Base-by-base conservation (phyloP, 2,888 invertebrate genomes). In the Iphiclides podalirius region DNA sequence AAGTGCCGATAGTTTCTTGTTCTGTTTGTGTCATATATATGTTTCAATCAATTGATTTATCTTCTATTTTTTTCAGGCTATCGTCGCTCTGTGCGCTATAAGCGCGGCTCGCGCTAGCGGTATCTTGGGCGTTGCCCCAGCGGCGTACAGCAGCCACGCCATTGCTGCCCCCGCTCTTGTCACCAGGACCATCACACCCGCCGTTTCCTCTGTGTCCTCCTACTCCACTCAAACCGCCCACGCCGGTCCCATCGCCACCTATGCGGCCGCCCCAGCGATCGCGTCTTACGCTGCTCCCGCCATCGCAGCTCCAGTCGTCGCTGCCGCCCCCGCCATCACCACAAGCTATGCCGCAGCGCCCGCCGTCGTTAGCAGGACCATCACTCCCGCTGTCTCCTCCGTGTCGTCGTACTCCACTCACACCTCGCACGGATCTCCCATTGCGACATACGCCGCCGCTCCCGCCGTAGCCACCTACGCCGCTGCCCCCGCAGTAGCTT, bases 11-110 rank as follows among this genome's bases (percentile, higher is more conserved):
- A 14, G 1, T 4, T 34, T 12, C 9, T 11, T 9, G 2, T 11
- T 11, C 2, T n/a, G 2, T 11, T 20, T 20, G 6, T 48, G 55
- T 45, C 17, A 43, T 1, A 52, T 6, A 20, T 20, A 20, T 20
- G 9, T 28, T 9, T 28, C 2, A 12, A 31, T n/a, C 4, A 1
- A 31, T 28, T 9, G 31, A 2, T 1, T 31, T n/a, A 31, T n/a
- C 9, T n/a, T 28, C 4, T 11, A n/a, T 56, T 31, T 17, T 14
- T 47, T 75, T 79, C 71, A 86, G 91, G 72, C 91, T 64, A 80
- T 92, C 73, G 76, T 91, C 57, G 79, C 92, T 63, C 90, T 90
- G 66, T 89, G 92, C 72, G 80, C 89, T 61, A 75, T 92, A 81
- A 91, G 92, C 60, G 79, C 89, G 39, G 91, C 87, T 72, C 90